These are phyloP conservation scores for Magallana gigas DNA, from an alignment of 1,140 invertebrate species.

Conservation along the genomic window DNA sequence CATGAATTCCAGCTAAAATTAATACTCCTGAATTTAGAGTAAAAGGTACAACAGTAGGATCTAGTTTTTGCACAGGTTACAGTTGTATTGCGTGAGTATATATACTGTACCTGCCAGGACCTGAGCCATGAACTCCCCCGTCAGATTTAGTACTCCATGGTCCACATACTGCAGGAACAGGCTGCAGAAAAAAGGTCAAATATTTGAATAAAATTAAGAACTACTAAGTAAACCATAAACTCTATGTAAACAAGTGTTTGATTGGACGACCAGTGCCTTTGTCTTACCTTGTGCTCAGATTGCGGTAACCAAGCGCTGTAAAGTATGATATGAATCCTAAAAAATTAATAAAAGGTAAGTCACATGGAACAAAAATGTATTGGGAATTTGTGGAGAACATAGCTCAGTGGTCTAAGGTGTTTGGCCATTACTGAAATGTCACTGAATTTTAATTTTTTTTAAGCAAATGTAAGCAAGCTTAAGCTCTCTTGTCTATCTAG, in stretches of 20 bases:
- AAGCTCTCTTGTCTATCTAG: too few relatives aligned
- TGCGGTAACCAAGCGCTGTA: conserved; percentile 66
- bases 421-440: too few relatives aligned
- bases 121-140: conserved; percentile 70
- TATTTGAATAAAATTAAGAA: not conserved
- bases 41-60: too few relatives aligned
- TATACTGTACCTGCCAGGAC: conserved; percentile 64
- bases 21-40: too few relatives aligned
- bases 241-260: not conserved
- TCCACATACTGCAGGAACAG: conserved; percentile 75
- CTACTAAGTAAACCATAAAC: not conserved
- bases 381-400: too few relatives aligned
- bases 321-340: conserved; percentile 69
- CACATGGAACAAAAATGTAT: too few relatives aligned
- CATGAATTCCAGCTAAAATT: too few relatives aligned
- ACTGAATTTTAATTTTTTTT: too few relatives aligned
- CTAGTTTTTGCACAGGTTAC: too few relatives aligned
- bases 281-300: conserved; percentile 64
- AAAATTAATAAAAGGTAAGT: conserved; percentile 30
- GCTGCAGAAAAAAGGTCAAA: conserved; percentile 59
- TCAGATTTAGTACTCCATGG: conserved; percentile 66
- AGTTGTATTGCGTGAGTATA: too few relatives aligned
- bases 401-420: too few relatives aligned
- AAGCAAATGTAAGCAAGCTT: too few relatives aligned
- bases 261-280: not conserved